Percentiles rank a stretch among this genome's conserved stretches.
Conservation (phyloP, 2,797 vertebrate genomes). For the Acanthurus leucopareius region DNA sequence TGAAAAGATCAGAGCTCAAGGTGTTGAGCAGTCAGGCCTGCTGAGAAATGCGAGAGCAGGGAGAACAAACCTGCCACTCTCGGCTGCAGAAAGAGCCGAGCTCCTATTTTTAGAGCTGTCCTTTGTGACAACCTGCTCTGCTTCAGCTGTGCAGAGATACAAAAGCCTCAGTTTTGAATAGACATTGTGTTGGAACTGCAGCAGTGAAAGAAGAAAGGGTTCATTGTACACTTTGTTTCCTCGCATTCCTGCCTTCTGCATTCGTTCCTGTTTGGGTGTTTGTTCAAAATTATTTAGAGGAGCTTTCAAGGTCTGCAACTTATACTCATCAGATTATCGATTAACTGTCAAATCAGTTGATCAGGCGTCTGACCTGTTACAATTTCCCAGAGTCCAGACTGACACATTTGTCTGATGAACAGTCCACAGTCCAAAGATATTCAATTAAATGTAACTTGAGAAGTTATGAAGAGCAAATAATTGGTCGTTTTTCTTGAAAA, state of each 20-base stretch:
- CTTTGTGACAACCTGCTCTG: conserved; percentile 82
- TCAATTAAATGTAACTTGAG: neutral
- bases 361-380: too few relatives aligned
- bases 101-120: conserved; percentile 86
- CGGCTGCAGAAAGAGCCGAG: conserved; percentile 68
- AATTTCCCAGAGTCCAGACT: neutral
- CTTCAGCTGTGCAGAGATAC: conserved; percentile 73
- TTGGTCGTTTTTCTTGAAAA: neutral
- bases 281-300: neutral
- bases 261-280: conserved; percentile 26
- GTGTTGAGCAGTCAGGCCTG: conserved; percentile 58
- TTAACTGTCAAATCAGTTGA: neutral
- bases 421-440: neutral
- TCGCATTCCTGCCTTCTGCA: neutral
- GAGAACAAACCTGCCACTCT: conserved; percentile 81
- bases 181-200: conserved; percentile 52
- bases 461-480: neutral
- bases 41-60: conserved; percentile 52
- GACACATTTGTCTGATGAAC: neutral
- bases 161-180: conserved; percentile 65
- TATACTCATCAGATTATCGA: neutral
- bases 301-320: neutral
- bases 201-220: conserved; percentile 22
- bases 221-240: conserved; percentile 26
- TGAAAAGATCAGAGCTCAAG: conserved; percentile 58